These are phyloP conservation scores for Baccha elongata DNA, from an alignment of 2,888 invertebrate genomes.

Conservation along the genomic window DNA sequence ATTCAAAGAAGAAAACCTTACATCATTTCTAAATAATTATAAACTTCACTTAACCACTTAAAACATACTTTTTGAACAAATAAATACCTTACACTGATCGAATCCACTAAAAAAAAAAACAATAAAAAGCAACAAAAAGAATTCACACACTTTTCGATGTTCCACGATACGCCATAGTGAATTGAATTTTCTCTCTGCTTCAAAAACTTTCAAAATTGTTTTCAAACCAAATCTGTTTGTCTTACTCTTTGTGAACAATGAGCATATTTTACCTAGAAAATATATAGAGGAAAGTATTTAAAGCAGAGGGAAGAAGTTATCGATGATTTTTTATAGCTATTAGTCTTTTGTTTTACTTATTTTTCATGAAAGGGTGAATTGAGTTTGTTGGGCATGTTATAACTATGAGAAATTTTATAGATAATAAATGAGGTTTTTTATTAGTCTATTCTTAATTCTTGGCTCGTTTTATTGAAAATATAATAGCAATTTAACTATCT, in stretches of 20 bases:
- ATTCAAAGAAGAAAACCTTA: too few relatives aligned
- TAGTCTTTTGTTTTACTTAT: not conserved
- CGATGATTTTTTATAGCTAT: constrained; percentile 27
- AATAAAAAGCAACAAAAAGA: not conserved
- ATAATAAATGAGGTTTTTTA: too few relatives aligned
- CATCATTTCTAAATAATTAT: too few relatives aligned
- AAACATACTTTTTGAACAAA: constrained; percentile 12
- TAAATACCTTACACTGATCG: constrained; percentile 14
- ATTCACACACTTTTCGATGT: constrained; percentile 43
- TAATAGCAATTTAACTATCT: too few relatives aligned
- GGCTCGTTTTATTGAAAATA: too few relatives aligned
- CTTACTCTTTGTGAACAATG: constrained; percentile 42
- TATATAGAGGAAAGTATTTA: constrained; percentile 41
- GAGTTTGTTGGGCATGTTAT: not conserved
- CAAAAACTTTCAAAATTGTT: constrained; percentile 63
- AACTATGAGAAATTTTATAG: too few relatives aligned
- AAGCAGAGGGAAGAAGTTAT: constrained; percentile 32
- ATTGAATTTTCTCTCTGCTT: not conserved
- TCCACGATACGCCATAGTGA: constrained; percentile 65
- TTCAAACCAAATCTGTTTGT: constrained; percentile 22
- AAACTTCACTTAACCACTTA: constrained; percentile 47
- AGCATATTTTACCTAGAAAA: constrained; percentile 44
- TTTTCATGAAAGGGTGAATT: not conserved
- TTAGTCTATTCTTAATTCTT: too few relatives aligned
- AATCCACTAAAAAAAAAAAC: too few relatives aligned